phyloP scores from a whole-genome alignment of 2,888 invertebrate species.

The Clanis bilineata region DNA sequence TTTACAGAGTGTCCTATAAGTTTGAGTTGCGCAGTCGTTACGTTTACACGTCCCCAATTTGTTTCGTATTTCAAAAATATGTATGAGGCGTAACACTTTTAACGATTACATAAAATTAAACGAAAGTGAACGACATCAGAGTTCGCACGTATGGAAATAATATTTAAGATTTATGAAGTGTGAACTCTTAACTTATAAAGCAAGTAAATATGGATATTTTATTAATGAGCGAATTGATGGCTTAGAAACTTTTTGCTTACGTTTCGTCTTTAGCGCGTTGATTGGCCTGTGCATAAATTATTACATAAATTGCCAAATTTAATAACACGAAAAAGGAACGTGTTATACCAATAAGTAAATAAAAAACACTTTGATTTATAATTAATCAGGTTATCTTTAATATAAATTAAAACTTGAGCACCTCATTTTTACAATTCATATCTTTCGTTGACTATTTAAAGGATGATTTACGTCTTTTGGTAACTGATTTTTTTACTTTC shows the following conservation, averaged over 20 bases:
- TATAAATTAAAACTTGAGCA: too few species aligned
- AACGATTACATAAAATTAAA: conserved; percentile 11
- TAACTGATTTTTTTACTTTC: too few species aligned
- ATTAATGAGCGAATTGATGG: neutral
- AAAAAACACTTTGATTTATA: neutral
- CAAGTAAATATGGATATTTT: neutral
- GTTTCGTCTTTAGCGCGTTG: neutral
- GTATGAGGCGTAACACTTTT: conserved; percentile 8
- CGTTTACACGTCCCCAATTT: conserved; percentile 27
- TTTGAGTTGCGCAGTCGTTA: conserved; percentile 28
- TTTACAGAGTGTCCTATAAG: conserved; percentile 40
- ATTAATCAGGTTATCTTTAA: neutral
- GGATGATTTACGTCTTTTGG: too few species aligned
- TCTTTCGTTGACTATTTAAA: too few species aligned
- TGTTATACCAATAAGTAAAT: neutral
- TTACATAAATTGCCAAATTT: neutral
- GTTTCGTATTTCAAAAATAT: conserved; percentile 11
- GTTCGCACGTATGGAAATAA: neutral
- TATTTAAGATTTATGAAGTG: conserved; percentile 2
- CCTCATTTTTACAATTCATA: too few species aligned
- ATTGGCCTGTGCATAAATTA: neutral
- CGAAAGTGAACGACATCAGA: conserved; percentile 5
- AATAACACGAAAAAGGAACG: neutral
- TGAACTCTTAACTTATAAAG: neutral
- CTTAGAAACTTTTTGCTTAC: neutral